These are phyloP conservation scores for Catotricha subobsoleta DNA, from an alignment of 2,888 invertebrate species.

Conservation along the genomic window DNA sequence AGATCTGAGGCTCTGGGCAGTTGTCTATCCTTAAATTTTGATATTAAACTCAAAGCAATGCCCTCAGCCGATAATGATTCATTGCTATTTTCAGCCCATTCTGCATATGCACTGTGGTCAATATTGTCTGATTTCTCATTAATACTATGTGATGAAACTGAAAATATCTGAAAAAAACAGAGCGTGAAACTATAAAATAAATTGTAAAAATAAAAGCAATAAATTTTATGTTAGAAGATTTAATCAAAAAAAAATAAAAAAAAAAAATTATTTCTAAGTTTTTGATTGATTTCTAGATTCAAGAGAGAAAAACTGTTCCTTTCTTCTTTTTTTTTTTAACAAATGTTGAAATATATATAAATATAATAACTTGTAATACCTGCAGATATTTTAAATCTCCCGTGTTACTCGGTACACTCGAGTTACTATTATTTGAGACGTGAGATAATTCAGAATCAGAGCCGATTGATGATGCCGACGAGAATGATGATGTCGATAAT, in stretches of 20 bases:
- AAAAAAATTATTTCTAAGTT: neutral
- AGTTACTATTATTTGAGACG: neutral
- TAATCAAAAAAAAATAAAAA: too few relatives aligned
- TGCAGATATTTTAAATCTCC: neutral
- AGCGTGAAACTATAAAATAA: neutral
- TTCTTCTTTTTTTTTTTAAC: too few relatives aligned
- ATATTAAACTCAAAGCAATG: constrained; percentile 57
- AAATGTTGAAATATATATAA: neutral
- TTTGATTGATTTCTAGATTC: too few relatives aligned
- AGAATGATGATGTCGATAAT: neutral
- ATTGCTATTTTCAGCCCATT: constrained; percentile 20
- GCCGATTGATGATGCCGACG: constrained; percentile 1
- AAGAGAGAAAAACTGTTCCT: too few relatives aligned
- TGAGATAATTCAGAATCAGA: neutral
- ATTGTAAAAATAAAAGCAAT: neutral
- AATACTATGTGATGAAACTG: constrained; percentile 4
- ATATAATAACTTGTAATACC: neutral
- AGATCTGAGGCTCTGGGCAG: constrained; percentile 59
- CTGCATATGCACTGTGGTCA: constrained; percentile 20
- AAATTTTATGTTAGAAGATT: neutral
- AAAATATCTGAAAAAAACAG: neutral
- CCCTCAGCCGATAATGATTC: constrained; percentile 53
- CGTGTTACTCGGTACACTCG: neutral
- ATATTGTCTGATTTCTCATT: too few relatives aligned
- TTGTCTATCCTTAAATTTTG: constrained; percentile 56